Evolutionary conservation across 2,888 invertebrate genomes (phyloP).

Genomic region (Pteria penguin): DNA sequence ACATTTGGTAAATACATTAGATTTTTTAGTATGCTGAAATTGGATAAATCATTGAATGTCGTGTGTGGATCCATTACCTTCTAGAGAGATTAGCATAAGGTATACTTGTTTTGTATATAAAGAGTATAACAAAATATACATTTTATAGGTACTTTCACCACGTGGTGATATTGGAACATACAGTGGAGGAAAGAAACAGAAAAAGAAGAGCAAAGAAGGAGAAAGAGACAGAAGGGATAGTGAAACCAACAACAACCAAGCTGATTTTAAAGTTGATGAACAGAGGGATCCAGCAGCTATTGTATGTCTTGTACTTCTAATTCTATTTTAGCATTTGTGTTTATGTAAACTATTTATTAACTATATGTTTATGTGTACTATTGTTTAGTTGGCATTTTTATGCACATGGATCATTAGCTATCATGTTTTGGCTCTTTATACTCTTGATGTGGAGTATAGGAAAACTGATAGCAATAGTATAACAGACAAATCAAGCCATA

Average conservation of each 20-base stretch:
- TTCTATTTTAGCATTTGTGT: too few relatives aligned
- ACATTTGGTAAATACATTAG: too few relatives aligned
- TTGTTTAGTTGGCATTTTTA: too few relatives aligned
- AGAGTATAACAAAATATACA: too few relatives aligned
- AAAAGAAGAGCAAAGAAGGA: conserved; percentile 73
- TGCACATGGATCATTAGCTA: too few relatives aligned
- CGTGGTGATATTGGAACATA: conserved; percentile 79
- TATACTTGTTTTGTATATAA: too few relatives aligned
- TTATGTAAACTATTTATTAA: neutral
- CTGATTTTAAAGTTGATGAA: conserved; percentile 75
- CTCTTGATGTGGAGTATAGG: neutral
- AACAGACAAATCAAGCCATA: conserved; percentile 6
- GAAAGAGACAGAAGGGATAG: conserved; percentile 68
- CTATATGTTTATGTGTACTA: neutral
- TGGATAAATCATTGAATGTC: too few relatives aligned
- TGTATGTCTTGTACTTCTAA: too few relatives aligned
- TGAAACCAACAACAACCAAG: conserved; percentile 54
- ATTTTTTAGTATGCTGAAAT: too few relatives aligned
- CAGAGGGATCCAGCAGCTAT: conserved; percentile 78
- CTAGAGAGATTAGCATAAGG: too few relatives aligned
- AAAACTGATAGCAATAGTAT: conserved; percentile 4
- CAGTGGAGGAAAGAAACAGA: conserved; percentile 73
- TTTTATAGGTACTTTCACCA: conserved; percentile 80
- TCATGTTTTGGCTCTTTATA: neutral
- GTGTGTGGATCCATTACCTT: too few relatives aligned